A percentile compares a stretch with the other conserved stretches of the same genome.
These are phyloP conservation scores for Hexactinellida sp. DNA, from an alignment of 37 sponge, comb jelly and placozoan species.

Conservation along the genomic window DNA sequence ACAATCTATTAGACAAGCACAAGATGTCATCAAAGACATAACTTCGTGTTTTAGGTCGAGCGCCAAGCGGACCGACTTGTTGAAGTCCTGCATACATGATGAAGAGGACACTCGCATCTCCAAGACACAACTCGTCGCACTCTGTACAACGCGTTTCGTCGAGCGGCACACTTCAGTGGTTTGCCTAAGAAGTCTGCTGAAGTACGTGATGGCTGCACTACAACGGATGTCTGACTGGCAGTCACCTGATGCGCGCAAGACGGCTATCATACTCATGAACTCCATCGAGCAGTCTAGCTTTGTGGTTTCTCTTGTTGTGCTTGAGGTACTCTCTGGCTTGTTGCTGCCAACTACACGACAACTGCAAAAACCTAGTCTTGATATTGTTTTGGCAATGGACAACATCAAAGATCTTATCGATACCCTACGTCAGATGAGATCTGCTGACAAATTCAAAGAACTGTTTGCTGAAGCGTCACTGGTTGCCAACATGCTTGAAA, in stretches of 20 bases:
- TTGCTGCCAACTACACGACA: constrained; percentile 6
- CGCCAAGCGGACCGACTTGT: constrained; percentile 8
- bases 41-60: constrained; percentile 5
- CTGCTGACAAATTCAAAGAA: neutral
- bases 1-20: constrained; percentile 5
- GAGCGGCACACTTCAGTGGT: constrained; percentile 25
- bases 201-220: constrained; percentile 15
- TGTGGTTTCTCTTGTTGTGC: constrained; percentile 18
- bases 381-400: constrained; percentile 15
- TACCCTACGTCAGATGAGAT: constrained; percentile 14
- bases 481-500: neutral
- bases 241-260: neutral
- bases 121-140: neutral
- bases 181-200: constrained; percentile 14
- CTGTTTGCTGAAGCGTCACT: constrained; percentile 19
- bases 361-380: neutral
- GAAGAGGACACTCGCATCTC: constrained; percentile 24
- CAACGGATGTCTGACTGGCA: constrained; percentile 1
- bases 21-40: constrained; percentile 23
- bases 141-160: constrained; percentile 24
- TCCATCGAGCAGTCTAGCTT: neutral
- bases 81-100: constrained; percentile 13
- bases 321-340: constrained; percentile 18
- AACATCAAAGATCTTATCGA: neutral
- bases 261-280: constrained; percentile 2